Evolutionary conservation across 2,113 vertebrate genomes (phyloP), one percentile per base, ranked within the genome.

Genomic region (Notothenia rossii): DNA sequence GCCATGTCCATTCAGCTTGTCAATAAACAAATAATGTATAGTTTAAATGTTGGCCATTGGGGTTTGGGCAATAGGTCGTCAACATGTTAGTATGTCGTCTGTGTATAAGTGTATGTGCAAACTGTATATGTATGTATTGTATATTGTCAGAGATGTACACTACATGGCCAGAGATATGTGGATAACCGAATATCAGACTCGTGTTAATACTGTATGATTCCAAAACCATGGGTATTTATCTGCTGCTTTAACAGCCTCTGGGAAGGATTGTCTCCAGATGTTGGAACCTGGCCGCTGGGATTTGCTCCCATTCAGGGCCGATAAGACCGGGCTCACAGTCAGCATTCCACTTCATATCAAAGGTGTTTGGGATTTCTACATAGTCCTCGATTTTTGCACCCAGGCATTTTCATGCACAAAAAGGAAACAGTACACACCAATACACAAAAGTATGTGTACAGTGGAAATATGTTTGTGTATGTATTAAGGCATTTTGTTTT

Each of bases 191-290:
- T 20, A 18, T 25, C 22, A 14, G n/a, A 48, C 3, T 45, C 18
- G 7, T n/a, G 18, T 15, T 10, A n/a, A 25, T 1, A 3, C 2
- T 65, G 33, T 49, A 53, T 43, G 54, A 74, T 50, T 60, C 43
- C 15, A 64, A 54, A 79, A 61, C 53, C 25, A 51, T 56, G 25
- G 45, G 46, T 60, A 46, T 40, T 70, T 58, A 72, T 71, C 36
- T 72, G 2, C 75, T 58, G 62, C 54, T 70, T 10, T 43, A 81
- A 25, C 33, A 53, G 29, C 13, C 33, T 40, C 13, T 33, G 1
- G 20, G 10, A 7, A 14, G 46, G 9, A 29, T 63, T 54, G 65
- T 5, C 14, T 29, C 20, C 12, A 48, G 11, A 11, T 56, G 20
- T 58, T 56, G 7, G 43, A 56, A 20, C 2, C 11, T 33, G 55